Base-by-base conservation (phyloP, 2,888 invertebrate species). In the Gisinianus flammeolus region DNA sequence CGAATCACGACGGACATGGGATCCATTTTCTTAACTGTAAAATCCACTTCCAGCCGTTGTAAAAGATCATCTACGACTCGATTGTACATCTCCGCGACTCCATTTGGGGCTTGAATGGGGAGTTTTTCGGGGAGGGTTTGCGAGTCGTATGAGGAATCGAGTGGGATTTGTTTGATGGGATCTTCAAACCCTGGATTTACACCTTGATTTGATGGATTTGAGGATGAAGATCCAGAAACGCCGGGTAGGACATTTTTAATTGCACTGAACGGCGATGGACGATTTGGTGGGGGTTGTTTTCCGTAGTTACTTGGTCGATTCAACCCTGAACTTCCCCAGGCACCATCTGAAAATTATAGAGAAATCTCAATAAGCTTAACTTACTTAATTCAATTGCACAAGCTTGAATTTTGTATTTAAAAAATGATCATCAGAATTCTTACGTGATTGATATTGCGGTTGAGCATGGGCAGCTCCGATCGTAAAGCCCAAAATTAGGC, bases 1-100 rank as follows among this genome's bases (percentile, higher is more conserved):
- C 85, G 56, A 52, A 85, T 85, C 5, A 85, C 81, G n/a, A 85
- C 83, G n/a, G 77, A 68, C 85, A 85, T 83, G 0, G 85, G 85
- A 62, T 85, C 85, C 71, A 85, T 76, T 19, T 81, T 81, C 67
- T 83, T 79, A 31, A 80, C 79, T 12, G 72, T 71, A 64, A 83
- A 83, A 58, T 83, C 83, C 52, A 76, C 54, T 73, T 85, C 82
- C 52, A 85, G 72, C 72, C 79, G 80, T 19, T 76, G 78, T 44
- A 85, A 81, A 24, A 85, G 68, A 73, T 85, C 85, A 69, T 85
- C 85, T 0, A 85, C 83, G 44, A 85, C 85, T 16, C 85, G 75
- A 62, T 85, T 85, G 77, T 85, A 85, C 73, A 85, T 85, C 76
- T 85, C 85, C 0, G 83, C 82, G 1, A 85, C 85, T 3, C 85